These are phyloP conservation scores for Tautogolabrus adspersus DNA, from an alignment of 2,113 vertebrate genomes.

Conservation along the genomic window DNA sequence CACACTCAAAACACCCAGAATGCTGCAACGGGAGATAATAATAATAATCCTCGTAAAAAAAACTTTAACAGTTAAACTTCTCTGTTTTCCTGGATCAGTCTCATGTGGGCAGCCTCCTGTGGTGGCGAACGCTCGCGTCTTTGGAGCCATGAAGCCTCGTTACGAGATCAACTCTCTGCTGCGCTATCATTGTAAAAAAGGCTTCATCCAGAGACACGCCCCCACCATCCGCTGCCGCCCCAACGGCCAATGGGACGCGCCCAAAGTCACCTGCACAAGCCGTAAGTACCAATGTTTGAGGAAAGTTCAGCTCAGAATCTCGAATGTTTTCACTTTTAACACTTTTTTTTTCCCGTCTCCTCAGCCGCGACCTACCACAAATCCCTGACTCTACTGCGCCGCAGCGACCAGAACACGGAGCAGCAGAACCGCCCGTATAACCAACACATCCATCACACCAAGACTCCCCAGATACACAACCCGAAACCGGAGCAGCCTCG, in stretches of 20 bases:
- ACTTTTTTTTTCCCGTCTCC: constrained; percentile 45
- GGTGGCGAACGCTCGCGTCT: constrained; percentile 91
- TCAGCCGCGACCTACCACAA: constrained; percentile 92
- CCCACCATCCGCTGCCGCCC: constrained; percentile 92
- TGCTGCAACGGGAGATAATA: too few species aligned
- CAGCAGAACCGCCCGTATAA: constrained; percentile 70
- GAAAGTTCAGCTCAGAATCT: background rate
- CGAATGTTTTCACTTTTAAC: background rate
- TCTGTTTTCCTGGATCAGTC: constrained; percentile 77
- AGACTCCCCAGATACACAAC: background rate
- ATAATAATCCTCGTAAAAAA: too few species aligned
- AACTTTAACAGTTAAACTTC: too few species aligned
- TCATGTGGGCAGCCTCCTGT: constrained; percentile 92
- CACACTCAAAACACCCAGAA: too few species aligned
- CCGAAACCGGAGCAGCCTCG: constrained; percentile 20
- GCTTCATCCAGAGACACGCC: constrained; percentile 93
- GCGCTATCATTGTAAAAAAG: constrained; percentile 94
- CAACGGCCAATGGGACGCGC: constrained; percentile 92
- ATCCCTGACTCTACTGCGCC: constrained; percentile 85
- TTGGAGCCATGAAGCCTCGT: constrained; percentile 90
- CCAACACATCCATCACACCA: constrained; percentile 37
- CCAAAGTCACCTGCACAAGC: constrained; percentile 93
- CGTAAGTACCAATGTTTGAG: constrained; percentile 84
- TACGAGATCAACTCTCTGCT: constrained; percentile 95
- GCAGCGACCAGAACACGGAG: constrained; percentile 82